These are phyloP conservation scores for Zapornia atra DNA, from an alignment of 2,113 vertebrate genomes.

Conservation along the genomic window DNA sequence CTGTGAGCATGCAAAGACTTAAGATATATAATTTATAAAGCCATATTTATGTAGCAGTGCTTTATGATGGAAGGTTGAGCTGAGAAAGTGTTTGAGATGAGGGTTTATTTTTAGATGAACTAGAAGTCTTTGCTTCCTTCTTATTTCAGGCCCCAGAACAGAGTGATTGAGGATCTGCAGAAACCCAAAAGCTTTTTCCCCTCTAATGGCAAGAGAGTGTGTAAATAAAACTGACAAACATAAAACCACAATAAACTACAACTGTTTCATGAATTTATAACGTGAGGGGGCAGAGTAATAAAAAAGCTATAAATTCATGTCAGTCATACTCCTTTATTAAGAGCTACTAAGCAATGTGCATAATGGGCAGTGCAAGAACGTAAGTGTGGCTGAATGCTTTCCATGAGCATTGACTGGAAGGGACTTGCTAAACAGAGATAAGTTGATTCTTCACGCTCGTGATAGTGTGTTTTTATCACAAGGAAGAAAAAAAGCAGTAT, in stretches of 20 bases:
- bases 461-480: not conserved
- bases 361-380: not conserved
- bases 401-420: not conserved
- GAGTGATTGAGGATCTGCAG: slow-evolving; percentile 28
- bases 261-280: slow-evolving; percentile 41
- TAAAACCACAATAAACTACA: slow-evolving; percentile 52
- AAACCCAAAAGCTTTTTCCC: slow-evolving; percentile 19
- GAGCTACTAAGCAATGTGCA: not conserved
- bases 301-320: slow-evolving; percentile 29
- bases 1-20: slow-evolving; percentile 16
- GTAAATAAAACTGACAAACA: slow-evolving; percentile 57
- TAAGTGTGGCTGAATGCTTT: not conserved
- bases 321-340: slow-evolving; percentile 36
- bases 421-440: not conserved
- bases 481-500: not conserved
- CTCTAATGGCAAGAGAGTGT: not conserved
- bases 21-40: slow-evolving; percentile 48
- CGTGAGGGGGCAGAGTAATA: slow-evolving; percentile 30
- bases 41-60: slow-evolving; percentile 10
- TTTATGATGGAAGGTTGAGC: slow-evolving; percentile 37
- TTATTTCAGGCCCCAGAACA: not conserved
- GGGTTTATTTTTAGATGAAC: slow-evolving; percentile 41
- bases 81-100: slow-evolving; percentile 29
- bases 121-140: slow-evolving; percentile 28
- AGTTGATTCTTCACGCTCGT: not conserved